Evolutionary conservation across 2,888 invertebrate species (phyloP), one percentile per base, ranked within the genome.

Genomic region (Pachymerium ferrugineum): DNA sequence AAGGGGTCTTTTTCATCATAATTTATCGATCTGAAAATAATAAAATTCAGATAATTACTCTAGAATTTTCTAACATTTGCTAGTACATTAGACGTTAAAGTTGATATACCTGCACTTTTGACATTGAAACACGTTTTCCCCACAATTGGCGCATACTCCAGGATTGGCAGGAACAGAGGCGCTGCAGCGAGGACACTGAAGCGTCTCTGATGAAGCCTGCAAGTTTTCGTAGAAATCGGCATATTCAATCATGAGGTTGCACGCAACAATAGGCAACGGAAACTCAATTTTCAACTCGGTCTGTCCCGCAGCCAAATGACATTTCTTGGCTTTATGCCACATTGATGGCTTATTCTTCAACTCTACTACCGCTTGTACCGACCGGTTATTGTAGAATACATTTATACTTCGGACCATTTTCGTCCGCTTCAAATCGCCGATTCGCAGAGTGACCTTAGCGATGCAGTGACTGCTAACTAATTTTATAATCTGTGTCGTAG

Each of bases 1-100:
- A 98, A 99, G 0, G 98, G 98, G 84, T 98, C 98, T 82, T 97
- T 96, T 82, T 98, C 97, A 82, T 97, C 97, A 83, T 98, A 98
- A 84, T 99, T 98, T 79, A 99, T 99, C 0, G 97, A 95, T 28
- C 96, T 91, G 80, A 1, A 81, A 22, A 33, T 8, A 0, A 12
- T 12, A 33, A 35, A 33, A 35, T 10, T 33, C 16, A 71, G n/a
- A 47, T 72, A 72, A 38, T 42, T 16, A 47, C 16, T 25, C n/a
- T 10, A 10, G 42, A 72, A 72, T 38, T 14, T 8, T 71, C 10
- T 6, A 70, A 70, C 3, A n/a, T 42, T n/a, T n/a, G n/a, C n/a
- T n/a, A n/a, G n/a, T n/a, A n/a, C n/a, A n/a, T n/a, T n/a, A n/a
- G n/a, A n/a, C n/a, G n/a, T n/a, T n/a, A n/a, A n/a, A n/a, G n/a